Base-by-base conservation (phyloP, 2,797 vertebrate species). In the Sebastiscus tertius region DNA sequence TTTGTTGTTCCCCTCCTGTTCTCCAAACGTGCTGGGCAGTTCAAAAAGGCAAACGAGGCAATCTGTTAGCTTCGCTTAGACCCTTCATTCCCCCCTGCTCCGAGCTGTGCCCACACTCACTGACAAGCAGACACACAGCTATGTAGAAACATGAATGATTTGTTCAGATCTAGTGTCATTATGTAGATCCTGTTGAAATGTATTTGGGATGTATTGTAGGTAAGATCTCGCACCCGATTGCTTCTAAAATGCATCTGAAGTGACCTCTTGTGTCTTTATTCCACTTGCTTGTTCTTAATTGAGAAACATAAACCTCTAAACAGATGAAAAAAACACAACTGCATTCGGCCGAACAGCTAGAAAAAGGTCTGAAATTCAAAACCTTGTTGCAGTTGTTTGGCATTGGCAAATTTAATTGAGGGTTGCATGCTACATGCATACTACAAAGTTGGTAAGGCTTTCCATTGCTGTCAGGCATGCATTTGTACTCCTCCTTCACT, bases 1-100 rank as follows among this genome's bases (percentile, higher is more conserved):
- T 98, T 98, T 97, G 97, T 98, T 97, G 96, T 96, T 91, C 92
- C 92, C 95, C 95, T 95, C 94, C 89, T 92, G 92, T 93, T 96
- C 93, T 96, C 95, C 90, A 92, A 96, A 97, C 94, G 93, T 94
- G 96, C 96, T 94, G 95, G 94, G 96, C 96, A 96, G 96, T 96
- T 97, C 96, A 96, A 96, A 96, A 95, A 97, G 96, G 93, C 95
- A 95, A 96, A 95, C 92, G 92, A 95, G 94, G 87, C 95, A 95
- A 95, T 97, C 96, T 96, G 96, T 96, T 96, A 93, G 92, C 94
- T 93, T 91, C 81, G 74, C 87, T 80, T 92, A 83, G 92, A 94
- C 94, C 93, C 95, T 93, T 94, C 92, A 90, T 92, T 93, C 87
- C 88, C 89, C 85, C 91, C 89, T 84, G 76, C 89, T 90, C 91